These are phyloP conservation scores for Myzus persicae DNA, from an alignment of 1,140 invertebrate genomes.

Conservation along the genomic window DNA sequence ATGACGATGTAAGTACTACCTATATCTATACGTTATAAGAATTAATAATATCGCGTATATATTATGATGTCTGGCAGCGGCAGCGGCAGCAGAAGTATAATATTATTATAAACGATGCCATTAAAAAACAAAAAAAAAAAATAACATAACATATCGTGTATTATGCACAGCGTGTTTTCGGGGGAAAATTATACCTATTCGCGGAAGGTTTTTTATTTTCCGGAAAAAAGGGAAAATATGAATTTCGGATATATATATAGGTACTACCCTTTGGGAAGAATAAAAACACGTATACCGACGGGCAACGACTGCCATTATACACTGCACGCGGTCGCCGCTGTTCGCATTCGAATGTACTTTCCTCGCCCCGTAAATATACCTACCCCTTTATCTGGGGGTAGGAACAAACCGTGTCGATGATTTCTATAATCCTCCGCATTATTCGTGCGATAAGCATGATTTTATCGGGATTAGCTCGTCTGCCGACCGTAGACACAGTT, in stretches of 20 bases:
- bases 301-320: too few relatives aligned
- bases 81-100: too few relatives aligned
- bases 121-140: background rate
- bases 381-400: background rate
- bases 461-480: too few relatives aligned
- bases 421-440: background rate
- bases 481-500: background rate
- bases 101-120: slow-evolving; percentile 30
- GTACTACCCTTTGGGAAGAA: background rate
- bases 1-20: too few relatives aligned
- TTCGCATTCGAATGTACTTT: background rate
- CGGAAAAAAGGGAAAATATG: background rate
- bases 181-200: background rate
- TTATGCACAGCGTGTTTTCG: background rate
- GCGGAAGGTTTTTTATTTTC: background rate
- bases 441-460: too few relatives aligned
- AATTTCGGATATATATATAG: background rate
- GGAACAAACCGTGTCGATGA: background rate
- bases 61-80: background rate
- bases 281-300: background rate
- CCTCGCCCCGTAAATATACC: background rate
- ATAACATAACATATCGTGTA: background rate
- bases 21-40: too few relatives aligned
- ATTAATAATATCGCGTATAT: background rate
- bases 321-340: background rate